Base-by-base conservation (phyloP, 2,888 invertebrate genomes). In the Muschampia plurimacula region DNA sequence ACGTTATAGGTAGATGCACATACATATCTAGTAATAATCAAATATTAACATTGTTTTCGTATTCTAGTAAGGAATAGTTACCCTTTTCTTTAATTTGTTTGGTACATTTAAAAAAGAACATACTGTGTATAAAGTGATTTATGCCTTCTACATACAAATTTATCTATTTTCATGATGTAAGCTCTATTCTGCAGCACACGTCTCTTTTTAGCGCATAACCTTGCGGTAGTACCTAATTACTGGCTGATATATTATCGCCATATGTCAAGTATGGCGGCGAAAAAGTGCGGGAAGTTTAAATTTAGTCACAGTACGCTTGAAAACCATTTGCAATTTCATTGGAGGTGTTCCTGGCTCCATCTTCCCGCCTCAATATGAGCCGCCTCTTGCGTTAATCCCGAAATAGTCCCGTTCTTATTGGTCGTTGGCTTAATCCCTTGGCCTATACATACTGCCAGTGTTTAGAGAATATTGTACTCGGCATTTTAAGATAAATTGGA, bases 341-440 rank as follows among this genome's bases (percentile, higher is more conserved):
- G 78, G 77, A 80, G 82, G 82, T 79, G 81, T 80, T 77, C 75
- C 79, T 72, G 68, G 69, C 66, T 75, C 74, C 69, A 73, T 72
- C 82, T 81, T 86, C 86, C 85, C 87, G 84, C 87, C 88, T 86
- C 85, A 85, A 79, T 77, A 77, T 79, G 81, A 84, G 84, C 89
- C 89, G 89, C 91, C 91, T 89, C 87, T 85, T 81, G 83, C 75
- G 80, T 81, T 82, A 84, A 84, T 89, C 87, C 86, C 84, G 79
- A 86, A 90, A 88, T 87, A 88, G 84, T 83, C 83, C 81, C 84
- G 67, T 82, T 82, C 83, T 55, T 85, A 93, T 93, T 93, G 93
- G 93, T 84, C 81, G 88, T 80, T 78, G 75, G 80, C 80, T 81
- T 84, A 84, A 86, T 86, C 86, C 86, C 82, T 81, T 90, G 84